These are phyloP conservation scores for Lepisosteus osseus DNA, from an alignment of 2,113 vertebrate genomes.

Conservation along the genomic window DNA sequence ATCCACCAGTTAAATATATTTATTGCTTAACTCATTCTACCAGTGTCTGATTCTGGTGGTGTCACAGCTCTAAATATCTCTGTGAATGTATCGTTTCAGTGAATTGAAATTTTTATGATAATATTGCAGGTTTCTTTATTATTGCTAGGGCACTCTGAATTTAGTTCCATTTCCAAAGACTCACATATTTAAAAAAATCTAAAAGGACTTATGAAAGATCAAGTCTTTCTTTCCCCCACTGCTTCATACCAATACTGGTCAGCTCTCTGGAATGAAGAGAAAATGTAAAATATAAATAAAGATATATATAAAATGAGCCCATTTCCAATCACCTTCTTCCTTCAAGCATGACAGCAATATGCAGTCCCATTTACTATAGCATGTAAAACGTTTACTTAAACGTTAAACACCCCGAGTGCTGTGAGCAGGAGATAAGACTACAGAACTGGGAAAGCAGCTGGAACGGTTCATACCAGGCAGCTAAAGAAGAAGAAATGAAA, in stretches of 20 bases:
- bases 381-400: slow-evolving; percentile 60
- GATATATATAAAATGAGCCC: slow-evolving; percentile 22
- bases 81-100: no score
- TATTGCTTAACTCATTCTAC: no score
- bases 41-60: no score
- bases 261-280: slow-evolving; percentile 34
- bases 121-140: no score
- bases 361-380: slow-evolving; percentile 45
- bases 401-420: slow-evolving; percentile 47
- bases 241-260: slow-evolving; percentile 52
- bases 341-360: slow-evolving; percentile 42
- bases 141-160: no score
- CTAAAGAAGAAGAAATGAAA: slow-evolving; percentile 15
- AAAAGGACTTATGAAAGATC: no score
- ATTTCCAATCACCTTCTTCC: slow-evolving; percentile 55
- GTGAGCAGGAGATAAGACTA: slow-evolving; percentile 49
- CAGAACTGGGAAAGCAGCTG: slow-evolving; percentile 5
- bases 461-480: slow-evolving; percentile 31
- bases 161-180: not conserved
- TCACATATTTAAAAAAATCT: not conserved
- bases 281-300: slow-evolving; percentile 26
- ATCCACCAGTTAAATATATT: no score
- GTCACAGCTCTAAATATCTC: no score
- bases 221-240: slow-evolving; percentile 21
- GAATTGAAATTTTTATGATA: no score